phyloP scores from a whole-genome alignment of 2,797 vertebrate genomes.

The Chelmon rostratus region DNA sequence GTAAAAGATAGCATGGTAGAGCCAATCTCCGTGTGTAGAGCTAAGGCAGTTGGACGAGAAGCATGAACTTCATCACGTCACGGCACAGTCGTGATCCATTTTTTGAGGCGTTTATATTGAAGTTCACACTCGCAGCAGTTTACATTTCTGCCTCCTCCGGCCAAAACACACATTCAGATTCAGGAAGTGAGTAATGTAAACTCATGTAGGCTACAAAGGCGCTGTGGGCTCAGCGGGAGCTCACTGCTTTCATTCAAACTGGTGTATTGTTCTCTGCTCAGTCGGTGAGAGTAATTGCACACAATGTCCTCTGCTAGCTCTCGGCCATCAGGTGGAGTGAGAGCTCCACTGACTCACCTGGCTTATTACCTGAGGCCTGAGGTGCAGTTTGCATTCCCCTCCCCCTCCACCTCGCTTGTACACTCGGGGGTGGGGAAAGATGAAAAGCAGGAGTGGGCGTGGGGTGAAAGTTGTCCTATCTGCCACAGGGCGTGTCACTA shows the following conservation, averaged over 20 bases:
- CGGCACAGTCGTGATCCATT: constrained; percentile 14
- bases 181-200: constrained; percentile 56
- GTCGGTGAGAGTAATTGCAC: constrained; percentile 22
- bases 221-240: constrained; percentile 21
- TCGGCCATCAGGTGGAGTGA: constrained; percentile 78
- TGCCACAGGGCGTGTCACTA: constrained; percentile 68
- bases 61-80: constrained; percentile 36
- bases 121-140: constrained; percentile 32
- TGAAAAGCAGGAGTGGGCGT: constrained; percentile 56
- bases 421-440: constrained; percentile 1
- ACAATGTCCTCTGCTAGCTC: constrained; percentile 20
- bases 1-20: constrained; percentile 51
- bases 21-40: constrained; percentile 34
- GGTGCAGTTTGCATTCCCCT: constrained; percentile 55
- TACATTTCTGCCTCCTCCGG: constrained; percentile 42
- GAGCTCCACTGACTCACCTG: constrained; percentile 74
- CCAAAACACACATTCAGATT: constrained; percentile 42
- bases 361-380: constrained; percentile 68
- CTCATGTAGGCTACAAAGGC: constrained; percentile 33
- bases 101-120: constrained; percentile 30
- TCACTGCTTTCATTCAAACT: constrained; percentile 25
- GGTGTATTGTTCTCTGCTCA: constrained; percentile 37
- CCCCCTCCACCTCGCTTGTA: constrained; percentile 27
- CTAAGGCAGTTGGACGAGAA: constrained; percentile 31
- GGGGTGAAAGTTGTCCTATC: constrained; percentile 53